Percentiles rank a stretch among this genome's conserved stretches.
These are phyloP conservation scores for Panzeria rudis DNA, from an alignment of 2,888 invertebrate genomes.

Conservation along the genomic window DNA sequence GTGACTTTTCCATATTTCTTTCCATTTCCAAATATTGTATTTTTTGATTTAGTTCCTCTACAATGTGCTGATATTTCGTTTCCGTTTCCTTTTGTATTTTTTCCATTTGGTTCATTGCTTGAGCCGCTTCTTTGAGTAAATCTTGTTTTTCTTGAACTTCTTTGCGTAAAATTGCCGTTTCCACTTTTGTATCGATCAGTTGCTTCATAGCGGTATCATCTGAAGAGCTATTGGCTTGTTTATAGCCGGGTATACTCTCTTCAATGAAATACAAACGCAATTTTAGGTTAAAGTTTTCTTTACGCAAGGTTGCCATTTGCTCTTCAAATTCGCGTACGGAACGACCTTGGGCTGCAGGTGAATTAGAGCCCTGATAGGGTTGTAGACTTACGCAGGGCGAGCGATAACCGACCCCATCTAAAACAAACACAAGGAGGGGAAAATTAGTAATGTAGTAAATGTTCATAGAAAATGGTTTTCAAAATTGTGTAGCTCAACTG, in stretches of 20 bases:
- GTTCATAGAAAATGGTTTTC: neutral
- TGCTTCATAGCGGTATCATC: slow-evolving; percentile 85
- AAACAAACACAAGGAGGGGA: neutral
- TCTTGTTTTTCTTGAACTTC: slow-evolving; percentile 93
- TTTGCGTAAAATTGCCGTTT: slow-evolving; percentile 89
- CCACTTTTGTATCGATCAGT: slow-evolving; percentile 88
- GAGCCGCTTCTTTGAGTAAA: slow-evolving; percentile 92
- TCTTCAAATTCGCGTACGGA: slow-evolving; percentile 96
- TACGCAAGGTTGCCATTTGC: slow-evolving; percentile 91
- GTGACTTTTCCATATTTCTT: slow-evolving; percentile 75
- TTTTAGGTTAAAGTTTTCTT: slow-evolving; percentile 97
- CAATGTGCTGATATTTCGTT: slow-evolving; percentile 80
- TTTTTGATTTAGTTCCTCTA: slow-evolving; percentile 82
- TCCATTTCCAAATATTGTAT: slow-evolving; percentile 79
- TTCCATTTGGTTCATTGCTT: slow-evolving; percentile 91
- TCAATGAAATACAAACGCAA: slow-evolving; percentile 95
- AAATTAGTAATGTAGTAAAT: too few species aligned
- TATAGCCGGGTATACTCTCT: slow-evolving; percentile 87
- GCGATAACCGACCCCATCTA: slow-evolving; percentile 79
- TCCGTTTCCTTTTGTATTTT: slow-evolving; percentile 85
- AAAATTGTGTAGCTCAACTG: neutral
- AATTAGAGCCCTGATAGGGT: slow-evolving; percentile 79
- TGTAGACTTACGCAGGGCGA: slow-evolving; percentile 78
- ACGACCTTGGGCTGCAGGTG: slow-evolving; percentile 85
- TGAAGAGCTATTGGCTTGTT: slow-evolving; percentile 74